phyloP scores from a whole-genome alignment of 1,140 invertebrate genomes.

The Bombus impatiens region DNA sequence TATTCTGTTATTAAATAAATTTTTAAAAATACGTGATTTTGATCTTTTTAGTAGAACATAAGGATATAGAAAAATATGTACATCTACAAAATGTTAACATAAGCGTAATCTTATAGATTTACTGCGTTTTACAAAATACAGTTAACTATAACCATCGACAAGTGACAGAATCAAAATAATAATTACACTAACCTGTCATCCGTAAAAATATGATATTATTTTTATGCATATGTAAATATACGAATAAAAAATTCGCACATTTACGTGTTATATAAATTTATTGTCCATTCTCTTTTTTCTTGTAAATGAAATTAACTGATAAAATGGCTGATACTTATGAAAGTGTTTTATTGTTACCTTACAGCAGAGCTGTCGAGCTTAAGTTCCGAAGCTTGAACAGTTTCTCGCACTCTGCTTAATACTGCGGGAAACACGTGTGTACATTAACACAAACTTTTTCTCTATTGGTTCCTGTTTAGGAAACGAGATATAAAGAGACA shows the following conservation, averaged over 20 bases:
- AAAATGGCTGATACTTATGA: slow-evolving; percentile 53
- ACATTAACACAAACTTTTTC: neutral
- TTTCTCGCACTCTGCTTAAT: neutral
- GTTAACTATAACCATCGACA: neutral
- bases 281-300: slow-evolving; percentile 7
- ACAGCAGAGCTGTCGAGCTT: neutral
- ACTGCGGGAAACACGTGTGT: neutral
- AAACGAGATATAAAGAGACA: neutral
- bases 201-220: neutral
- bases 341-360: neutral
- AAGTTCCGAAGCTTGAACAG: neutral
- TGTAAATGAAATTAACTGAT: slow-evolving; percentile 41
- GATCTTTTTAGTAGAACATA: neutral
- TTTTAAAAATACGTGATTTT: neutral
- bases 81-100: neutral
- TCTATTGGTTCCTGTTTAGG: neutral
- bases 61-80: neutral
- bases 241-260: neutral
- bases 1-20: neutral
- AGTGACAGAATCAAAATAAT: slow-evolving; percentile 27
- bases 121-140: slow-evolving; percentile 16
- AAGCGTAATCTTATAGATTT: neutral
- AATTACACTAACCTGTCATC: slow-evolving; percentile 16
- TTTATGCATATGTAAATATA: neutral
- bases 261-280: slow-evolving; percentile 49